Conservation (phyloP, 2,113 vertebrate species). For the Ia io region DNA sequence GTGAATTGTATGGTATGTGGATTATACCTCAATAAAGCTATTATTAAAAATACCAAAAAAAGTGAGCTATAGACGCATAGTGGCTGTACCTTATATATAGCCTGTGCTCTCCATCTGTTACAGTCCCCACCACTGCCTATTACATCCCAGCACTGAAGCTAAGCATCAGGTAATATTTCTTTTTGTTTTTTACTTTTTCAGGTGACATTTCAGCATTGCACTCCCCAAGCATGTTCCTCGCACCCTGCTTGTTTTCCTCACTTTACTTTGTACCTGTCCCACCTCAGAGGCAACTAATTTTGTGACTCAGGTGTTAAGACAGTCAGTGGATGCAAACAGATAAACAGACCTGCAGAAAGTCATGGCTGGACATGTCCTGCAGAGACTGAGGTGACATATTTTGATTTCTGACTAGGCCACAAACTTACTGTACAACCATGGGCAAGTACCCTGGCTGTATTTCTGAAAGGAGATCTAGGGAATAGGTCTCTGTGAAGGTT, state of each 20-base stretch:
- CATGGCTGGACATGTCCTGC: background rate
- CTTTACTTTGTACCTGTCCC: background rate
- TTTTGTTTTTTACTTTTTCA: too few species aligned
- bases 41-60: background rate
- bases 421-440: fast-evolving
- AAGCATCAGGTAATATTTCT: fast-evolving
- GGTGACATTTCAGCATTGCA: fast-evolving
- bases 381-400: background rate
- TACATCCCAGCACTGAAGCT: fast-evolving
- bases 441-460: too few species aligned
- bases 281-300: background rate
- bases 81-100: background rate
- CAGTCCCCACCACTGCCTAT: background rate
- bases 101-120: background rate
- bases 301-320: background rate
- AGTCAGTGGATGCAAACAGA: background rate
- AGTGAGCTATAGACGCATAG: background rate
- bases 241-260: fast-evolving
- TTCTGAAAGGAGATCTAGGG: background rate
- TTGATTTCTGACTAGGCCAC: background rate
- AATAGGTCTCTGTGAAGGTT: background rate
- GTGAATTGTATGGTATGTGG: background rate
- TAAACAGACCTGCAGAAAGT: too few species aligned
- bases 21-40: background rate
- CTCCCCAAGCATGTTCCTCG: too few species aligned